Evolutionary conservation across 2,888 invertebrate genomes (phyloP).

Genomic region (Aphrophora alni): DNA sequence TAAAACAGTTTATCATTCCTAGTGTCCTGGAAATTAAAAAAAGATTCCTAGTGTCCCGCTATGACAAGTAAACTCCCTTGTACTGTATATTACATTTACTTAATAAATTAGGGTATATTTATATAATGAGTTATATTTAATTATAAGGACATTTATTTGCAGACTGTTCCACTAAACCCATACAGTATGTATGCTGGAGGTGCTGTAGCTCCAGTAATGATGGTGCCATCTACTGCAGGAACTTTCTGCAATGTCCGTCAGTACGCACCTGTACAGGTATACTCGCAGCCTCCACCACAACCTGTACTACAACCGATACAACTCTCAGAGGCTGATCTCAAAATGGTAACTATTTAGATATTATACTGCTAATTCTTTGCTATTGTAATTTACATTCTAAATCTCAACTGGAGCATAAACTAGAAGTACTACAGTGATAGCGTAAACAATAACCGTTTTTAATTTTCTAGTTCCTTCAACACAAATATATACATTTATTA

Average conservation of each 20-base stretch:
- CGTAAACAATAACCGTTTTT: no score
- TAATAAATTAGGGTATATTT: no score
- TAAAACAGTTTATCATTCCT: no score
- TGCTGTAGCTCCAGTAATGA: conserved; percentile 67
- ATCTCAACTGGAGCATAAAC: no score
- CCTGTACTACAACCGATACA: conserved; percentile 53
- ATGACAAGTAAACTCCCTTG: no score
- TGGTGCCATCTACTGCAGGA: conserved; percentile 67
- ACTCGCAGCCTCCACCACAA: conserved; percentile 59
- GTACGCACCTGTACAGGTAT: conserved; percentile 60
- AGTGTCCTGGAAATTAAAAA: no score
- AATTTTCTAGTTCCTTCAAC: no score
- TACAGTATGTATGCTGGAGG: conserved; percentile 58
- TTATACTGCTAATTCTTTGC: conserved; percentile 17
- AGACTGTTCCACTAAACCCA: conserved; percentile 59
- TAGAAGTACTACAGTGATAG: no score
- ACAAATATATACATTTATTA: no score
- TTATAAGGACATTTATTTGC: conserved; percentile 47
- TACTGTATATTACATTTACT: no score
- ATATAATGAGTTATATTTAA: no score
- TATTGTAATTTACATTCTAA: neutral
- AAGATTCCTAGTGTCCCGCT: no score
- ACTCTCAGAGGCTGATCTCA: conserved; percentile 67
- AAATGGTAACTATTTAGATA: conserved; percentile 64
- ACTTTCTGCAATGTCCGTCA: conserved; percentile 56